Evolutionary conservation across 1,140 invertebrate genomes (phyloP).

Genomic region (Chlorops oryzae): DNA sequence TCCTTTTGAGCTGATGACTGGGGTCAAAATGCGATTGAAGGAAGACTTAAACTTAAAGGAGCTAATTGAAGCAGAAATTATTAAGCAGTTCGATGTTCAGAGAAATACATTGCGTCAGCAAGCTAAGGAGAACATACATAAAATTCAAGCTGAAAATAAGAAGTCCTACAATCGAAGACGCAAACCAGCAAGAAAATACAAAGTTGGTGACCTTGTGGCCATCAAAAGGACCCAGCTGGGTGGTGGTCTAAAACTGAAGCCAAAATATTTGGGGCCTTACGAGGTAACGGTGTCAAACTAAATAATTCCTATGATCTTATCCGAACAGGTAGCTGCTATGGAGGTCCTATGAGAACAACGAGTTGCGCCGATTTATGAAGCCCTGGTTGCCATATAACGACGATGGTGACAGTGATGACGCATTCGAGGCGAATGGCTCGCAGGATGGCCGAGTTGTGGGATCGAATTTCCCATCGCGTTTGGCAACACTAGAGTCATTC

Average conservation of each 20-base stretch:
- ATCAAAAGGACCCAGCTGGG: constrained; percentile 32
- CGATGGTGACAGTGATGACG: not conserved
- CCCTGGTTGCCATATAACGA: constrained; percentile 20
- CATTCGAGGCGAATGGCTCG: constrained; percentile 7
- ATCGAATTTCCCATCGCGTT: no score
- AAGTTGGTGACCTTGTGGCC: constrained; percentile 25
- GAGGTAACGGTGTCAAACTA: constrained; percentile 15
- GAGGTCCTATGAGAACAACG: constrained; percentile 25
- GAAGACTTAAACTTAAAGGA: constrained; percentile 2
- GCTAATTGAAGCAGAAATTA: no score
- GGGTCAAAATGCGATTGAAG: constrained; percentile 7
- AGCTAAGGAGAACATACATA: constrained; percentile 9
- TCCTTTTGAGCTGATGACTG: constrained; percentile 9
- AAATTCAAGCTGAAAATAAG: constrained; percentile 6
- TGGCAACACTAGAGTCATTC: no score
- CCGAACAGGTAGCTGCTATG: constrained; percentile 3
- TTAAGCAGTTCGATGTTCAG: no score
- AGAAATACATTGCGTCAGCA: not conserved
- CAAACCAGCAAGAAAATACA: constrained; percentile 18
- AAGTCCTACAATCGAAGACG: not conserved
- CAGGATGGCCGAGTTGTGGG: no score
- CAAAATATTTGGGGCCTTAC: constrained; percentile 25
- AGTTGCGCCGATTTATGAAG: constrained; percentile 36
- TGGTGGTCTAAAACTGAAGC: constrained; percentile 27
- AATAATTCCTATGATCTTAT: constrained; percentile 19